Evolutionary conservation across 2,797 vertebrate genomes (phyloP).

Genomic region (Podarcis lilfordi): DNA sequence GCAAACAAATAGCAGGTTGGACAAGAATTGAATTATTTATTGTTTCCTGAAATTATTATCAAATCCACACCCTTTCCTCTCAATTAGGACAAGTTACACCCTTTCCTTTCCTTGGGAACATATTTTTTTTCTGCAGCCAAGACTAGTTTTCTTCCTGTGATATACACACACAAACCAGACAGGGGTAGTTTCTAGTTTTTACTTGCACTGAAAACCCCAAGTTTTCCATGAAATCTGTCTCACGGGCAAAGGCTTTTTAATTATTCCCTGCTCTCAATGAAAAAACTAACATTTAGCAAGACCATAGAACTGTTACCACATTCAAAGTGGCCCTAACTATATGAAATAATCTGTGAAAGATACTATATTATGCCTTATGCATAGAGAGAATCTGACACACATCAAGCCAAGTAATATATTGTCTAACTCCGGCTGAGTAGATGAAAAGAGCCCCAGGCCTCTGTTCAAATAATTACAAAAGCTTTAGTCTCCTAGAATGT

Average conservation of each 20-base stretch:
- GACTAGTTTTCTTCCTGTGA: slow-evolving; percentile 49
- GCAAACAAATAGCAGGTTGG: accelerated
- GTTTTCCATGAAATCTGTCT: background rate
- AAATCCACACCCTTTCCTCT: slow-evolving; percentile 73
- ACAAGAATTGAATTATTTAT: slow-evolving; percentile 32
- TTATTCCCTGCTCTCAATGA: background rate
- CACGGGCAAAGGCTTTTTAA: background rate
- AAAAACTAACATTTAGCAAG: slow-evolving; percentile 26
- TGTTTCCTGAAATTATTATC: slow-evolving; percentile 69
- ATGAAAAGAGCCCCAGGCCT: background rate
- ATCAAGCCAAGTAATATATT: background rate
- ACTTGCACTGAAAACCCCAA: background rate
- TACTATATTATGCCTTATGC: background rate
- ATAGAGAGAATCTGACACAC: slow-evolving; percentile 5
- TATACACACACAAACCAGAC: background rate
- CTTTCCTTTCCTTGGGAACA: slow-evolving; percentile 48
- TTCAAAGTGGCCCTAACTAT: background rate
- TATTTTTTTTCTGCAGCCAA: background rate
- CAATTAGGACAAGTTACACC: slow-evolving; percentile 49
- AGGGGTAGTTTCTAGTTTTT: background rate
- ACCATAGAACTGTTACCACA: background rate
- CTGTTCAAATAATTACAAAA: slow-evolving; percentile 19
- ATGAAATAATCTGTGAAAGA: background rate
- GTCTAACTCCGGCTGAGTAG: background rate
- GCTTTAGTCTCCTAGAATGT: slow-evolving; percentile 5